Conservation (phyloP, 2,888 invertebrate genomes). For the Pedicia rivosa region DNA sequence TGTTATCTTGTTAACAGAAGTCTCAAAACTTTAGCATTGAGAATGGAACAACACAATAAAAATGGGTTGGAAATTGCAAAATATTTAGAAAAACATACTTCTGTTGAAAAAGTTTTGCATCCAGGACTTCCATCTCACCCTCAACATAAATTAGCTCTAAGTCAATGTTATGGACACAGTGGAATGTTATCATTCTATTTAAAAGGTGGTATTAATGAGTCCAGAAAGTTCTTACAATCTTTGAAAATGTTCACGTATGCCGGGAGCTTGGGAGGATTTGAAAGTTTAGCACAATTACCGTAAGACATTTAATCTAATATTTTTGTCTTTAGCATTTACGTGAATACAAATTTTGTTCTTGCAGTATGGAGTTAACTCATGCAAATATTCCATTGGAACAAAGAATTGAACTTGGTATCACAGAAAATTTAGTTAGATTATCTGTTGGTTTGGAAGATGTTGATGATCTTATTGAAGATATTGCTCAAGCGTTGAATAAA, state of each 20-base stretch:
- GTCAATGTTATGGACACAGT: conserved; percentile 74
- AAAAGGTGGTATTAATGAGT: conserved; percentile 56
- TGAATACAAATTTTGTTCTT: too few relatives aligned
- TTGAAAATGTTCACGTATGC: conserved; percentile 74
- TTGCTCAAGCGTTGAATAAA: conserved; percentile 60
- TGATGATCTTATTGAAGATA: conserved; percentile 69
- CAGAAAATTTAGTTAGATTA: conserved; percentile 67
- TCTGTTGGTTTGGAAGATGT: conserved; percentile 83
- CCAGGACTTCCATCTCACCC: conserved; percentile 79
- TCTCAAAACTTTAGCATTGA: conserved; percentile 77
- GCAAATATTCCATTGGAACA: conserved; percentile 71
- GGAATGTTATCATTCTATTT: conserved; percentile 86
- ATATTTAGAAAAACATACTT: conserved; percentile 65
- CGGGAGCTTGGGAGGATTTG: conserved; percentile 90
- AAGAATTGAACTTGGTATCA: conserved; percentile 58
- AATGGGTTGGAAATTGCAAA: conserved; percentile 64
- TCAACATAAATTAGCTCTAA: conserved; percentile 61
- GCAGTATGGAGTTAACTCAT: conserved; percentile 98
- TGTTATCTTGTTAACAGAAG: conserved; percentile 87
- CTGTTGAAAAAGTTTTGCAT: conserved; percentile 65
- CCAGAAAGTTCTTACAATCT: conserved; percentile 53
- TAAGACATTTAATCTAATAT: too few relatives aligned
- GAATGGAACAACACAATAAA: conserved; percentile 80
- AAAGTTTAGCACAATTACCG: conserved; percentile 90
- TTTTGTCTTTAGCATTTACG: too few relatives aligned